Conservation (phyloP, 1,140 invertebrate species). For the Solen grandis region DNA sequence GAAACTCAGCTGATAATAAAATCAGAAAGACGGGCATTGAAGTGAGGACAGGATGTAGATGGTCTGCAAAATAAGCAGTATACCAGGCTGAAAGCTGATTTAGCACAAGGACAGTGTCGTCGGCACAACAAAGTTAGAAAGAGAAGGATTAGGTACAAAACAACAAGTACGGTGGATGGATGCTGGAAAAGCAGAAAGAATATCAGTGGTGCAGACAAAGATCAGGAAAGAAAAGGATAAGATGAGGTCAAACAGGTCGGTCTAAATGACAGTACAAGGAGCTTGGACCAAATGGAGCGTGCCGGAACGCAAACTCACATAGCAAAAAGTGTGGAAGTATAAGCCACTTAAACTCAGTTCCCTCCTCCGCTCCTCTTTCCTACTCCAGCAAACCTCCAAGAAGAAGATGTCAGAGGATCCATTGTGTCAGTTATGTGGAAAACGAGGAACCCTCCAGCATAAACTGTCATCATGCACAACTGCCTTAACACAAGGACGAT, state of each 20-base stretch:
- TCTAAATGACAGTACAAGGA: conserved; percentile 17
- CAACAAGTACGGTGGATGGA: not conserved
- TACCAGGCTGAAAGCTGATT: conserved; percentile 9
- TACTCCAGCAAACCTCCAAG: conserved; percentile 2
- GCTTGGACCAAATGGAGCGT: conserved; percentile 20
- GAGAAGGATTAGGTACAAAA: conserved; percentile 20
- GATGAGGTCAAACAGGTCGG: conserved; percentile 27
- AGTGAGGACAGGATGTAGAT: conserved; percentile 17
- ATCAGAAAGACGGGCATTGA: too few relatives aligned
- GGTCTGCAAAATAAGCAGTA: conserved; percentile 2
- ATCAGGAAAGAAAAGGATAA: conserved; percentile 12
- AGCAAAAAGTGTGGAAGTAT: too few relatives aligned
- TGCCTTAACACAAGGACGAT: not conserved
- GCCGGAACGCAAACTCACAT: conserved; percentile 25
- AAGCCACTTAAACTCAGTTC: conserved; percentile 32
- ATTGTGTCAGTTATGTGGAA: conserved; percentile 4
- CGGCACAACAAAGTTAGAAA: too few relatives aligned
- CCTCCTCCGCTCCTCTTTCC: conserved; percentile 1
- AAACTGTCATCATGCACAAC: not conserved
- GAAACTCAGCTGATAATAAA: too few relatives aligned
- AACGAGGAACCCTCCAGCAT: not conserved
- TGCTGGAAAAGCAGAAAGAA: not conserved
- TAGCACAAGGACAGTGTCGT: conserved; percentile 10
- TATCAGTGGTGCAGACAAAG: conserved; percentile 11
- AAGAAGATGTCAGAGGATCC: conserved; percentile 13